Evolutionary conservation across 2,797 vertebrate genomes (phyloP).

Genomic region (Channallabes apus): DNA sequence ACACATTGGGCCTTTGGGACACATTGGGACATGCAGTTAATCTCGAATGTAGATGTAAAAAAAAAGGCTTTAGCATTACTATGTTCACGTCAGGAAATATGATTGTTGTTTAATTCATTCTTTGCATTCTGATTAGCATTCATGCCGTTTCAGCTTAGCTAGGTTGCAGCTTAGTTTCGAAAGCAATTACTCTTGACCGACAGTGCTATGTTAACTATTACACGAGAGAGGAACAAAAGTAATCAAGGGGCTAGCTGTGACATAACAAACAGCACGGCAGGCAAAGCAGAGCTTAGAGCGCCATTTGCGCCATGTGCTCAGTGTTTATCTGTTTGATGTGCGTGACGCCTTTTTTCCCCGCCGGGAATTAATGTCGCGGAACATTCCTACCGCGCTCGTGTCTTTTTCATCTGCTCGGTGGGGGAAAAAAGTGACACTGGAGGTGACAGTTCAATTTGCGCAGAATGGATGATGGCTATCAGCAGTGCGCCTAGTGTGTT

Average conservation of each 20-base stretch:
- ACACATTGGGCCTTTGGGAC: background rate
- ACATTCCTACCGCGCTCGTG: slow-evolving; percentile 79
- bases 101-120: background rate
- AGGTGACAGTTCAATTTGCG: slow-evolving; percentile 98
- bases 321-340: slow-evolving; percentile 71
- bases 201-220: slow-evolving; percentile 35
- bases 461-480: slow-evolving; percentile 92
- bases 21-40: background rate
- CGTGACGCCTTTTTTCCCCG: slow-evolving; percentile 60
- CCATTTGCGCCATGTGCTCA: slow-evolving; percentile 56
- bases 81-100: background rate
- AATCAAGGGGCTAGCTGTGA: slow-evolving; percentile 40
- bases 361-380: slow-evolving; percentile 77
- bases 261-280: slow-evolving; percentile 50
- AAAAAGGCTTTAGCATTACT: background rate
- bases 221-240: slow-evolving; percentile 9
- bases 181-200: slow-evolving; percentile 17
- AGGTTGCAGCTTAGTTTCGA: background rate
- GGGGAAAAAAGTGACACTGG: slow-evolving; percentile 81
- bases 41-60: background rate
- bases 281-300: slow-evolving; percentile 15
- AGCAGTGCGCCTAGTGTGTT: slow-evolving; percentile 71
- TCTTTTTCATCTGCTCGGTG: slow-evolving; percentile 85
- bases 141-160: background rate
- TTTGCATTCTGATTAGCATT: background rate